Percentiles rank a stretch among this genome's conserved stretches.
Conservation (phyloP, 2,888 invertebrate genomes). For the Drosophila mimica region DNA sequence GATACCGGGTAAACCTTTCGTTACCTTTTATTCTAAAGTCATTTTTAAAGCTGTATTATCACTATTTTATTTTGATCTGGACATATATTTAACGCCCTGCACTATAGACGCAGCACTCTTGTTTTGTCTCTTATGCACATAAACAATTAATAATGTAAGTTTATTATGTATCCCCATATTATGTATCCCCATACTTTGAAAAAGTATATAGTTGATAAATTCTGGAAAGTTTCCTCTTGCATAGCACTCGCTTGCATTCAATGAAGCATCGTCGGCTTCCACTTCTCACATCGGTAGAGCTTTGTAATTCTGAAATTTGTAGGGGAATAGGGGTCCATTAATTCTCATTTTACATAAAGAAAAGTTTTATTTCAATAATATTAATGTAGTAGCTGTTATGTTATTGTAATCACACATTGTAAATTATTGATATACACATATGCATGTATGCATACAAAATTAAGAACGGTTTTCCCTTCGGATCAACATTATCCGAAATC, state of each 20-base stretch:
- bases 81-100: background rate
- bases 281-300: slow-evolving; percentile 19
- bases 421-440: background rate
- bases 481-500: background rate
- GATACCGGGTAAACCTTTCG: background rate
- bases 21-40: too few species aligned
- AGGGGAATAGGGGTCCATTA: slow-evolving; percentile 27
- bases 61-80: background rate
- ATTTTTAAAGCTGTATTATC: background rate
- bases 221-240: slow-evolving; percentile 28
- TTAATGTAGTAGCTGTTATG: background rate
- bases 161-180: slow-evolving; percentile 20
- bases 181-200: slow-evolving; percentile 14
- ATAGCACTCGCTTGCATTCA: slow-evolving; percentile 22
- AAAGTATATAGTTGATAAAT: slow-evolving; percentile 36
- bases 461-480: background rate
- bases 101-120: background rate
- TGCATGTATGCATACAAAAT: background rate
- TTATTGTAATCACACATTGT: background rate
- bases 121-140: slow-evolving; percentile 10
- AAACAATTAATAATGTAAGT: slow-evolving; percentile 25
- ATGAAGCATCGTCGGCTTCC: slow-evolving; percentile 34
- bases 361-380: background rate
- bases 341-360: slow-evolving; percentile 17
- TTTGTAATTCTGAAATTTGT: slow-evolving; percentile 54